These are phyloP conservation scores for Microchirus variegatus DNA, from an alignment of 2,797 vertebrate species.

Conservation along the genomic window DNA sequence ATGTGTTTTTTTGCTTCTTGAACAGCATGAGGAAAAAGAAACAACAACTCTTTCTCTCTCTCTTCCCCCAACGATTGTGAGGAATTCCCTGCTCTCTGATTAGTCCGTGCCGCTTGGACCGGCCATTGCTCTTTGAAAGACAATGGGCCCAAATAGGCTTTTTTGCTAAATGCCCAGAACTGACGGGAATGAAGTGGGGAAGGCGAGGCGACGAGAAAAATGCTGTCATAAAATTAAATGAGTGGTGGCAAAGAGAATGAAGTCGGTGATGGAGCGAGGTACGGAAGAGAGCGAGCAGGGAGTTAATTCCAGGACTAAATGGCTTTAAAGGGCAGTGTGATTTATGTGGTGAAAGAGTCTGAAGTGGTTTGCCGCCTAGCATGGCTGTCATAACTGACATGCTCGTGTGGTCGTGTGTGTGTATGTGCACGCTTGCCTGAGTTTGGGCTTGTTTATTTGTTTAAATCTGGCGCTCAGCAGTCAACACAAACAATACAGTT, in stretches of 20 bases:
- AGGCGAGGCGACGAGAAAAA: slow-evolving; percentile 1
- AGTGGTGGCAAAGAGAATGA: slow-evolving; percentile 7
- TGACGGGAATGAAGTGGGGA: slow-evolving; percentile 26
- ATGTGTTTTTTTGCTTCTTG: slow-evolving; percentile 21
- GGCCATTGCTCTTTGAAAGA: slow-evolving; percentile 54
- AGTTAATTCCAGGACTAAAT: slow-evolving; percentile 40
- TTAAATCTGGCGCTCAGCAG: too few relatives aligned
- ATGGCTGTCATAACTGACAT: too few relatives aligned
- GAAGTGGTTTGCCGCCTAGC: slow-evolving; percentile 9
- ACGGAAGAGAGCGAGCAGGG: slow-evolving; percentile 10
- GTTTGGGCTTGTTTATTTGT: too few relatives aligned
- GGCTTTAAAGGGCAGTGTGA: slow-evolving; percentile 53
- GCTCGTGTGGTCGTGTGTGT: too few relatives aligned
- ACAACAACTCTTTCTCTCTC: slow-evolving; percentile 26
- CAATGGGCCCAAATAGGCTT: slow-evolving; percentile 52
- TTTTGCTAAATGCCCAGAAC: slow-evolving; percentile 56
- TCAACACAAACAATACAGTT: too few relatives aligned
- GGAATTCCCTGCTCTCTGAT: slow-evolving; percentile 60
- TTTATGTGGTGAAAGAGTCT: slow-evolving; percentile 54
- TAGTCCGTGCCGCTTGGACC: slow-evolving; percentile 43
- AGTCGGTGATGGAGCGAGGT: slow-evolving; percentile 12
- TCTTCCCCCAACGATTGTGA: slow-evolving; percentile 20
- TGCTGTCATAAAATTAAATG: slow-evolving; percentile 40
- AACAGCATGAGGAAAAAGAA: slow-evolving; percentile 33
- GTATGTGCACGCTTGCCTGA: too few relatives aligned